Percentiles rank a stretch among this genome's conserved stretches.
Conservation (phyloP, 2,113 vertebrate species). For the Otocyon megalotis region DNA sequence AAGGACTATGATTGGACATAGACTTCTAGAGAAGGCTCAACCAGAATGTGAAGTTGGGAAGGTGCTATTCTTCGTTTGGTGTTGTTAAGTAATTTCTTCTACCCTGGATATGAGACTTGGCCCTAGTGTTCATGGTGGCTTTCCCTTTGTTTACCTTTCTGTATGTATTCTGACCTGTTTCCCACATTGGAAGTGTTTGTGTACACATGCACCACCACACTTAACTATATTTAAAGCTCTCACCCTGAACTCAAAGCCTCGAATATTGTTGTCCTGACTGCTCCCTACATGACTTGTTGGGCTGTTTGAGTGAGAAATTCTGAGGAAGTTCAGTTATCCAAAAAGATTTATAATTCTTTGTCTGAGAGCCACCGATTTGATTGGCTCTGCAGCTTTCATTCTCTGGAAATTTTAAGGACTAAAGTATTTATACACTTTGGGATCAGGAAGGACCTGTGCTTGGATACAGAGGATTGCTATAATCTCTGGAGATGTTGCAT, state of each 20-base stretch:
- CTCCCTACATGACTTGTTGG: background rate
- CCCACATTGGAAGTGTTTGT: background rate
- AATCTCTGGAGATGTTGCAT: no score
- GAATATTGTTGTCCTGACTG: background rate
- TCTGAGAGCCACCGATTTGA: slow-evolving; percentile 39
- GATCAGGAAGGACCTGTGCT: no score
- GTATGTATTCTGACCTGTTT: slow-evolving; percentile 2
- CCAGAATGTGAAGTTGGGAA: no score
- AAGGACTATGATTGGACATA: background rate
- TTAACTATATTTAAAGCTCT: background rate
- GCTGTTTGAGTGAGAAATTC: background rate
- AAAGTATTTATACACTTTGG: no score
- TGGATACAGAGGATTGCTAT: no score
- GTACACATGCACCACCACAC: no score
- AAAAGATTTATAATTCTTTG: background rate
- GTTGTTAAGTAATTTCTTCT: no score
- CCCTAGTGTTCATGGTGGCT: background rate
- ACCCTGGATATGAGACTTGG: no score
- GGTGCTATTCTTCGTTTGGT: no score
- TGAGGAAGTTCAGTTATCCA: background rate
- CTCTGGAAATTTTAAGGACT: no score
- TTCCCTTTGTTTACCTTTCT: slow-evolving; percentile 21
- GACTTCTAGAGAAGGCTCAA: background rate
- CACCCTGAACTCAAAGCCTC: background rate
- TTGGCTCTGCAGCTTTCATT: no score